Base-by-base conservation (phyloP, 2,797 vertebrate genomes). In the Calcarius lapponicus region DNA sequence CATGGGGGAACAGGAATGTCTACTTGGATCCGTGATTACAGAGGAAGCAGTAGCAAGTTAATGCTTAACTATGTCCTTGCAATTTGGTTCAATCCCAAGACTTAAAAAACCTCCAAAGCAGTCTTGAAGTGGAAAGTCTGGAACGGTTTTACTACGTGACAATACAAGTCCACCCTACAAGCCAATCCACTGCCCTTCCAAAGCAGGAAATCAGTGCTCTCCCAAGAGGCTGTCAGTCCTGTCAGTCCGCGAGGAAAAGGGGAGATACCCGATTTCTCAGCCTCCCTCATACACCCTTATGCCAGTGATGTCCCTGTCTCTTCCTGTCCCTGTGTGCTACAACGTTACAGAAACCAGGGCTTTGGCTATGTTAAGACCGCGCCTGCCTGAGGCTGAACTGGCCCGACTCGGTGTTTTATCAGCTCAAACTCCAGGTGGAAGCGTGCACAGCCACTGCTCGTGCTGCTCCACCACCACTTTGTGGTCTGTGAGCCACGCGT, bases 231-330 rank as follows among this genome's bases (percentile, higher is more conserved):
- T 40, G 12, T 40, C 38, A 40, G 40, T 40, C 15, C 36, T 0
- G 13, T 12, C 32, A 7, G 21, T 2, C 53, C 6, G 7, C 5
- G 6, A 31, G 61, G 29, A 43, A 32, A 56, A 21, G 9, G 9
- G 36, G 36, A 45, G 22, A 10, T 2, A n/a, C 9, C 12, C 1
- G 1, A 4, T n/a, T 69, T 56, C 64, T 22, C 69, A 13, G 22
- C 25, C 19, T 2, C 5, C 62, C 57, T 45, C 6, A 1, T 13
- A 24, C 1, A 0, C 5, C 6, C 13, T 5, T 7, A 29, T 17
- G 22, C 36, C 4, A 43, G 1, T 14, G 8, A 32, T 62, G 32
- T 12, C 60, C 18, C 20, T 4, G 28, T 2, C 26, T 20, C 26
- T 21, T 40, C 25, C 36, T 32, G 38, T 12, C n/a, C 43, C 42